A percentile compares a stretch with the other conserved stretches of the same genome.
Evolutionary conservation across 1,140 invertebrate species (phyloP).

Genomic region (Drosophila kanapiae): DNA sequence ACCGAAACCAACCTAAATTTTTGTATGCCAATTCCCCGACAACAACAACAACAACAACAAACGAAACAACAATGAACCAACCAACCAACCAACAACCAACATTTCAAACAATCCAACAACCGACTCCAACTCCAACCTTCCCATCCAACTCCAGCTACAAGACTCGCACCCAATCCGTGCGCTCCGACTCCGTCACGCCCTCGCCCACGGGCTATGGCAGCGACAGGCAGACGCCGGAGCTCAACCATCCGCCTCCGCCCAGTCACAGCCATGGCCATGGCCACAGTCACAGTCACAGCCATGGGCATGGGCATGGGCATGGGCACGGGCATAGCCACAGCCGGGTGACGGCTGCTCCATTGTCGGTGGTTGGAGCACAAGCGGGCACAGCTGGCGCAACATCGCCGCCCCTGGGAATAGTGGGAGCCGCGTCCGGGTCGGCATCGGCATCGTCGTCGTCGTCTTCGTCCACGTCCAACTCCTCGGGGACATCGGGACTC

Average conservation of each 20-base stretch:
- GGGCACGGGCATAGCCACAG: constrained; percentile 15
- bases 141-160: constrained; percentile 75
- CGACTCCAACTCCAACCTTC: constrained; percentile 26
- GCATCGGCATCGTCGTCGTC: constrained; percentile 33
- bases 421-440: constrained; percentile 33
- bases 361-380: constrained; percentile 31
- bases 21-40: constrained; percentile 68
- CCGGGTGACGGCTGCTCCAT: constrained; percentile 11
- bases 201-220: constrained; percentile 88
- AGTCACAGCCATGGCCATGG: constrained; percentile 29
- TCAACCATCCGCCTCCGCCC: constrained; percentile 54
- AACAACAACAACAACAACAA: constrained; percentile 52
- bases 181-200: constrained; percentile 91
- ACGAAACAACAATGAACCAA: constrained; percentile 42
- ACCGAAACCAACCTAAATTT: constrained; percentile 58
- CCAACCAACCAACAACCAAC: constrained; percentile 40
- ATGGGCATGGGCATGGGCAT: constrained; percentile 10
- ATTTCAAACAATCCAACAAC: constrained; percentile 47
- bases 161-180: constrained; percentile 89
- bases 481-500: constrained; percentile 84
- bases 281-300: constrained; percentile 23
- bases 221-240: constrained; percentile 81
- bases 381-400: constrained; percentile 35
- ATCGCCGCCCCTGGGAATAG: constrained; percentile 19
- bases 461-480: constrained; percentile 39